Base-by-base conservation (phyloP, 2,888 invertebrate genomes). In the Clistopyga incitator region DNA sequence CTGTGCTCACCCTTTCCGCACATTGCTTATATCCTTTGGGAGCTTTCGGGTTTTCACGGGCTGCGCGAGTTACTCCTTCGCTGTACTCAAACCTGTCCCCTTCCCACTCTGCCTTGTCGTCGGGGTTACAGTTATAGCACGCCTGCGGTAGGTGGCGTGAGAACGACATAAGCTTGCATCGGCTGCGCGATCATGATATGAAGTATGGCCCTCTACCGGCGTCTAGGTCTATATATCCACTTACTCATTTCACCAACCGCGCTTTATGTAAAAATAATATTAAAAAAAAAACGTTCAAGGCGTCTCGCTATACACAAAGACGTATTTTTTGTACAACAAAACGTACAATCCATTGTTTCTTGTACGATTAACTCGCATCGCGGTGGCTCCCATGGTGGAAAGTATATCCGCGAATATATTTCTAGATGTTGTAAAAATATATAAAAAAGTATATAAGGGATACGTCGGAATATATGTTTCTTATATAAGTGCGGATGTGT, bases 1-100 rank as follows among this genome's bases (percentile, higher is more conserved):
- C 70, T 29, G 76, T 45, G 70, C 65, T 65, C 83, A 61, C 65
- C 79, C 74, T 72, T 75, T 78, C 65, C 67, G 56, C 70, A 67
- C 72, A 68, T 67, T 56, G 23, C 77, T 56, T 70, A 75, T 80
- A 80, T 78, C 68, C 67, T 68, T 67, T 59, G 76, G 64, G 61
- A 72, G 83, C 83, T 84, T 84, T 80, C 68, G 74, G 80, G 74
- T 84, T 84, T 83, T 81, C 83, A 74, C 74, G 68, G 52, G 54
- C 42, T 78, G 15, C 67, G 72, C 80, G 42, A 38, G 75, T 72
- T 70, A 38, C 54, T 70, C 65, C 71, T 64, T 72, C 50, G 47
- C 38, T 76, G 54, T 64, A 38, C 64, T 50, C 54, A 10, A 38
- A 38, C 78, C 78, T 13, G 54, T 25, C 67, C 20, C 68, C 25